Base-by-base conservation (phyloP, 1,140 invertebrate genomes). In the Leguminivora glycinivorella region DNA sequence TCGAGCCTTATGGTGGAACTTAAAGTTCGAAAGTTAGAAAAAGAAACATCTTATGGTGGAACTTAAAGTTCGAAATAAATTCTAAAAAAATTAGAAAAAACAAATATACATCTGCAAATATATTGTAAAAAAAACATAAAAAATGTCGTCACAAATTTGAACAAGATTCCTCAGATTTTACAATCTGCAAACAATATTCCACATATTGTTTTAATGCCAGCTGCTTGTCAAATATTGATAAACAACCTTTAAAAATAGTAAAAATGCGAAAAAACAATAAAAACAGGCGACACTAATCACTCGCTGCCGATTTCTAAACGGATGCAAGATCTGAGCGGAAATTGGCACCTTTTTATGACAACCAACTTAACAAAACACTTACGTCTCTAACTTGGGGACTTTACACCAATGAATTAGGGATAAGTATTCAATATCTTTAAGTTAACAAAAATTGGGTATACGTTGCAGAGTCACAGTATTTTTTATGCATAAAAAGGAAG, bases 311-410 rank as follows among this genome's bases (percentile, higher is more conserved):
- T 90, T 90, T 90, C 89, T 83, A 84, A 82, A 85, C 87, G 88
- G 89, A 89, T 90, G 84, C 83, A 75, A 87, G 81, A 84, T 83
- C 82, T 75, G 77, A 85, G 81, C 88, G 88, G 88, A 91, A 85
- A 91, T 90, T 89, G 89, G 89, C 87, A 87, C 79, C 81, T 91
- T 89, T 89, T 90, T 89, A 80, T 73, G n/a, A 70, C 60, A 77
- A 76, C 73, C 71, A 74, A 68, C 56, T 67, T 69, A 70, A 26
- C 38, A 17, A 2, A 52, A 52, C 22, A 52, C 17, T 25, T 25
- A 63, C 6, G 14, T 29, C 14, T 6, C 9, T 12, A 34, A 34
- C 26, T 29, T 63, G 6, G n/a, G 26, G 43, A 69, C 52, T 22
- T 34, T 56, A 56, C 10, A 25, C 10, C 25, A 2, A 31, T 6